These are phyloP conservation scores for Indri indri DNA, from an alignment of 2,113 vertebrate species.

Conservation along the genomic window DNA sequence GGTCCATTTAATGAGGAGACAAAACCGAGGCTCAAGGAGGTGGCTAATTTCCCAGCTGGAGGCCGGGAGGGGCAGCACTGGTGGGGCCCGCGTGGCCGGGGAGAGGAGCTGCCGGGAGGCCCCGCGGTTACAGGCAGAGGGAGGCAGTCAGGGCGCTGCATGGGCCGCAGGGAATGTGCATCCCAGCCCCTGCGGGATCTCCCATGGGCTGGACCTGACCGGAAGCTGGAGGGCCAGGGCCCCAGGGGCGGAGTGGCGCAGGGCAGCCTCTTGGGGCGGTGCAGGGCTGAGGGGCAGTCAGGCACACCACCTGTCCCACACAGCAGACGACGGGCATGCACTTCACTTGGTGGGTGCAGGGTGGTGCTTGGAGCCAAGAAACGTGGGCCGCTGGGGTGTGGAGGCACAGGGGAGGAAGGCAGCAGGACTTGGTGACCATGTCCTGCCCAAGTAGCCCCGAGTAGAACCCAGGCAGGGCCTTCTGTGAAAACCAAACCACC, in stretches of 20 bases:
- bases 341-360: not conserved
- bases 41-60: no score
- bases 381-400: not conserved
- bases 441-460: not conserved
- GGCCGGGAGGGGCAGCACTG: no score
- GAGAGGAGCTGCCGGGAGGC: not conserved
- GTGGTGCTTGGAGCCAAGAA: not conserved
- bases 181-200: not conserved
- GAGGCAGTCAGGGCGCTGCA: accelerated
- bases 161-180: not conserved
- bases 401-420: not conserved
- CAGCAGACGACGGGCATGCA: accelerated
- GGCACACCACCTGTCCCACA: not conserved
- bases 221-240: not conserved
- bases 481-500: not conserved
- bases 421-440: not conserved
- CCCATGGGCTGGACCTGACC: not conserved
- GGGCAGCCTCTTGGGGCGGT: not conserved
- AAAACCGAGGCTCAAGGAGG: not conserved
- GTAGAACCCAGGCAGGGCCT: not conserved
- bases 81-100: not conserved
- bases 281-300: not conserved
- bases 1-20: not conserved
- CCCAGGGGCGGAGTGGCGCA: not conserved
- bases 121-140: accelerated